Evolutionary conservation across 2,888 invertebrate genomes (phyloP).

Genomic region (Drosophila austrosaltans): DNA sequence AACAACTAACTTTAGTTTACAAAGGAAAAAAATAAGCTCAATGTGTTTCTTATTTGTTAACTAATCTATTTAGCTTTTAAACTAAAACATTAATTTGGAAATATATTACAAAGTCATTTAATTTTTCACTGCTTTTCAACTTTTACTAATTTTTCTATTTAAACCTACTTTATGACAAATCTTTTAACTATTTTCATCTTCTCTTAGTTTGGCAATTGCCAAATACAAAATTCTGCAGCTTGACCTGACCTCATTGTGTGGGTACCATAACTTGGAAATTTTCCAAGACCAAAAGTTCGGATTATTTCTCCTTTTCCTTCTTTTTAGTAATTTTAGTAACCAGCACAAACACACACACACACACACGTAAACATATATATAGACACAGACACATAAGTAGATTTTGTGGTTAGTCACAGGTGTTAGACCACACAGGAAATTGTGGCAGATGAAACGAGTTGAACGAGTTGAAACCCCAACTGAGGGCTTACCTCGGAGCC

Average conservation of each 20-base stretch:
- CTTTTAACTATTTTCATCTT: not conserved
- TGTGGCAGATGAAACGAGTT: slow-evolving; percentile 13
- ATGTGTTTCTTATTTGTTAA: too few species aligned
- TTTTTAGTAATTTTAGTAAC: slow-evolving; percentile 28
- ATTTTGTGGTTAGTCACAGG: slow-evolving; percentile 20
- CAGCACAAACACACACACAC: slow-evolving; percentile 12
- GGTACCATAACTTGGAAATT: slow-evolving; percentile 15
- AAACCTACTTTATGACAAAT: too few species aligned
- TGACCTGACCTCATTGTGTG: slow-evolving; percentile 42
- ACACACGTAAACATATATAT: not conserved
- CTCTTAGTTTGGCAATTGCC: not conserved
- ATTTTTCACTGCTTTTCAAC: slow-evolving; percentile 1
- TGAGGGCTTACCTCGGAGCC: slow-evolving; percentile 32
- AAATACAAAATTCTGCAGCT: slow-evolving; percentile 12
- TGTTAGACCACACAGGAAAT: slow-evolving; percentile 21
- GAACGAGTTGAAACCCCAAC: slow-evolving; percentile 15
- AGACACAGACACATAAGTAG: not conserved
- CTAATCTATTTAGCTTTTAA: too few species aligned
- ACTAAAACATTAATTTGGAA: not conserved
- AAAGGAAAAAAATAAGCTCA: too few species aligned
- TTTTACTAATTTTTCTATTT: not conserved
- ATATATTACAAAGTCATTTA: not conserved
- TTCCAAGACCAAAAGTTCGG: slow-evolving; percentile 10
- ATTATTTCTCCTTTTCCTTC: slow-evolving; percentile 3
- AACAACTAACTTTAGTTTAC: too few species aligned